Evolutionary conservation across 2,888 invertebrate species (phyloP), one percentile per base, ranked within the genome.

Genomic region (Iselma pallidipennis): DNA sequence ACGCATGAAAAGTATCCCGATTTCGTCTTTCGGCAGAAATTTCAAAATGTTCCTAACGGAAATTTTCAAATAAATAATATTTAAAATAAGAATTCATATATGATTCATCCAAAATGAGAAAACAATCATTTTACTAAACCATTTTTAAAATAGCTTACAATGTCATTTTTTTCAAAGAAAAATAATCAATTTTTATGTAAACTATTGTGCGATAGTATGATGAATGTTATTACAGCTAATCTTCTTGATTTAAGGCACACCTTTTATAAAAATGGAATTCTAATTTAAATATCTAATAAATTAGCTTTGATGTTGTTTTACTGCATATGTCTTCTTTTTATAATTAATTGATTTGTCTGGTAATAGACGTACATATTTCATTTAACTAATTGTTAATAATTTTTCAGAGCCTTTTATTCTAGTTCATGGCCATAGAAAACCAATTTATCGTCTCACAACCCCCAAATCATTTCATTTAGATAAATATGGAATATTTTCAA

Each of bases 401-500:
- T 14, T 16, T 6, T 19, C 7, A 69, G 69, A 60, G 55, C 49
- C 45, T 6, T 65, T 66, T 14, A 63, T 59, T 10, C 23, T 69
- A 14, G 54, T 66, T 19, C 63, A 61, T 37, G 60, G 63, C 6
- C 52, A 49, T 23, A 45, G 49, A 25, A 21, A 57, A 12, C 57
- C 56, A 7, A 49, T 60, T 3, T 67, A 67, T 49, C 42, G 37
- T 26, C 55, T 66, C 7, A 53, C 26, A 6, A 59, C 45, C 21
- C 25, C 37, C 19, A 21, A n/a, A 12, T 62, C 54, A 12, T 70
- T 65, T 50, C 57, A 54, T 37, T 53, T 69, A 16, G 57, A 70
- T 28, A 63, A 64, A 56, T 61, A 66, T 16, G 70, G 69, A 12
- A 52, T 52, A 9, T 66, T 71, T 53, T 26, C 21, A 12, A 57